Percentiles rank a stretch among this genome's conserved stretches.
Conservation (phyloP, 2,888 invertebrate species). For the Eupithecia vulgata region DNA sequence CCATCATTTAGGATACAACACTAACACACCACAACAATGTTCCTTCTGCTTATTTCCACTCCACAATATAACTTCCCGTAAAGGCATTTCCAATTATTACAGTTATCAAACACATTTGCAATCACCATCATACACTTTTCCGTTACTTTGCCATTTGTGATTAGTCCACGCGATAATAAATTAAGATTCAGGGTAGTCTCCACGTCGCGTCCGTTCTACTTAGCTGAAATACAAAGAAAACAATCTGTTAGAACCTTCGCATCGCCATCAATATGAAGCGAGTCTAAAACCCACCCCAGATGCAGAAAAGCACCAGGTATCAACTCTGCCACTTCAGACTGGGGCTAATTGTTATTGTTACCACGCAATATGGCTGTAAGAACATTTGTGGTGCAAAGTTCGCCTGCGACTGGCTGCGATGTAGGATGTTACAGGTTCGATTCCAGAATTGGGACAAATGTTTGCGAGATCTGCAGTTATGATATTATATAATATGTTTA, state of each 20-base stretch:
- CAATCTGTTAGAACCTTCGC: not conserved
- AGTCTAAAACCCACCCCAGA: no score
- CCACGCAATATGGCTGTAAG: no score
- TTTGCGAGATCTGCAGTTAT: no score
- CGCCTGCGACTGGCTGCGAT: no score
- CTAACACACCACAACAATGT: slow-evolving; percentile 81
- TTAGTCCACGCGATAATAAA: slow-evolving; percentile 81
- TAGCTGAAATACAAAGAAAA: slow-evolving; percentile 69
- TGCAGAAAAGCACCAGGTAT: no score
- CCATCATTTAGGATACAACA: slow-evolving; percentile 83
- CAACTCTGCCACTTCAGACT: no score
- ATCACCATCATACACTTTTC: slow-evolving; percentile 77
- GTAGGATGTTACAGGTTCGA: no score
- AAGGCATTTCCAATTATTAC: slow-evolving; percentile 62
- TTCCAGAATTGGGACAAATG: no score
- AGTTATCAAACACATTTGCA: slow-evolving; percentile 69
- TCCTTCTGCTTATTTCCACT: slow-evolving; percentile 66
- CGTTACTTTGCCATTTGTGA: slow-evolving; percentile 76
- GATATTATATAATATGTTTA: no score
- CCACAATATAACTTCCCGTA: slow-evolving; percentile 71
- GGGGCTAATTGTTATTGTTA: no score
- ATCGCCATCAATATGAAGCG: not conserved
- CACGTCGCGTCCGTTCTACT: slow-evolving; percentile 65
- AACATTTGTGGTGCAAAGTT: no score
- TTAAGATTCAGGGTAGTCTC: slow-evolving; percentile 78